phyloP scores from a whole-genome alignment of 2,888 invertebrate species.

The Nomada ferruginata region DNA sequence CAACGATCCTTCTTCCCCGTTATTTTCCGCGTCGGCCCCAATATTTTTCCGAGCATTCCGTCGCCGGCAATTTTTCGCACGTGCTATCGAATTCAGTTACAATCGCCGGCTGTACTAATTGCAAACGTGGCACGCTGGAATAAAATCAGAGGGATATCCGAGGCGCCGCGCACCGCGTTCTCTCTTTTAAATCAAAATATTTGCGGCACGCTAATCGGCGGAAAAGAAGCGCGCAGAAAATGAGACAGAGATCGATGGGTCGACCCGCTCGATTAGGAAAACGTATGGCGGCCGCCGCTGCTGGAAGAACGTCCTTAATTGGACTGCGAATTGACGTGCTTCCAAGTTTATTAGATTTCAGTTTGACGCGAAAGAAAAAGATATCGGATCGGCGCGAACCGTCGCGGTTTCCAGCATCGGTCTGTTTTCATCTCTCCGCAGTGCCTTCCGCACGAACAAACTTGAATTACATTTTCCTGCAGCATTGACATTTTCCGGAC shows the following conservation, averaged over 20 bases:
- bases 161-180: too few species aligned
- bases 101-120: neutral
- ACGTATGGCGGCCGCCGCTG: neutral
- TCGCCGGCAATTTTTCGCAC: neutral
- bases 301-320: constrained; percentile 42
- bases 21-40: neutral
- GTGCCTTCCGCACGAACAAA: constrained; percentile 9
- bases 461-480: constrained; percentile 13
- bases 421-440: neutral
- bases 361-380: constrained; percentile 34
- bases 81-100: neutral
- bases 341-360: constrained; percentile 38
- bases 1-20: neutral
- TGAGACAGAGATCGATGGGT: neutral
- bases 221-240: neutral
- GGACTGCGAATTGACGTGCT: constrained; percentile 46
- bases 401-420: constrained; percentile 8
- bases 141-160: neutral
- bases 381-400: neutral
- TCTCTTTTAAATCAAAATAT: too few species aligned
- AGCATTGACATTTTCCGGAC: neutral
- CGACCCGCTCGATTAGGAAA: constrained; percentile 27
- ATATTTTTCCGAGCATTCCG: neutral
- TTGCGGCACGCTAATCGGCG: too few species aligned
- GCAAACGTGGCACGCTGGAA: neutral